Base-by-base conservation (phyloP, 1,140 invertebrate species). In the Coboldia fuscipes region DNA sequence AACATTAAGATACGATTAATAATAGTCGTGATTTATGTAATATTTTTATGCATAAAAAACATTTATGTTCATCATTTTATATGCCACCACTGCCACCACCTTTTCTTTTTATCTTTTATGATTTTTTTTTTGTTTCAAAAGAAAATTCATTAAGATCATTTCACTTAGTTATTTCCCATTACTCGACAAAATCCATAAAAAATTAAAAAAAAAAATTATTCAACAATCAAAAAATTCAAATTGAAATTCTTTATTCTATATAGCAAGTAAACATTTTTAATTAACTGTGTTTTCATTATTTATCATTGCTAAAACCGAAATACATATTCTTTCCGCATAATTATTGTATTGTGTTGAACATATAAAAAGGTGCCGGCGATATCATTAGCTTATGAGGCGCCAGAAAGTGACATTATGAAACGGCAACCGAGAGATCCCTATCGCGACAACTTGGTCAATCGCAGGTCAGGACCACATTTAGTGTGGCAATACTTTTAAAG, bases 321-420 rank as follows among this genome's bases (percentile, higher is more conserved):
- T 17, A 20, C 20, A 32, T 17, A 33, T 12, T 32, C 33, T 23
- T 22, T 35, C 18, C 16, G 18, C 17, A 16, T 30, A 22, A 28
- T 12, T 30, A 20, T 26, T 17, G 31, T 16, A 38, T 32, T 33
- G 21, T 20, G 18, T 24, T 22, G 20, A 32, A 15, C 18, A 19
- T 36, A 21, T 56, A 54, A 50, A 46, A 62, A 83, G 80, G 78
- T 88, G 66, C 86, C 85, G 61, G 85, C 86, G 67, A 90, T 93
- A 68, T 90, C 85, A 58, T 70, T 90, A 68, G 86, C 85, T 64
- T 93, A 93, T 66, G 88, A 93, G 70, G 75, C 79, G 63, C 80
- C 86, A 56, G 88, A 93, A 68, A 81, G 75, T 54, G 85, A 93
- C 72, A 93, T 93, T 64, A 92, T 93, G 86, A 90, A 92, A 74